These are phyloP conservation scores for Pseudopipra pipra DNA, from an alignment of 2,113 vertebrate genomes.

Conservation along the genomic window DNA sequence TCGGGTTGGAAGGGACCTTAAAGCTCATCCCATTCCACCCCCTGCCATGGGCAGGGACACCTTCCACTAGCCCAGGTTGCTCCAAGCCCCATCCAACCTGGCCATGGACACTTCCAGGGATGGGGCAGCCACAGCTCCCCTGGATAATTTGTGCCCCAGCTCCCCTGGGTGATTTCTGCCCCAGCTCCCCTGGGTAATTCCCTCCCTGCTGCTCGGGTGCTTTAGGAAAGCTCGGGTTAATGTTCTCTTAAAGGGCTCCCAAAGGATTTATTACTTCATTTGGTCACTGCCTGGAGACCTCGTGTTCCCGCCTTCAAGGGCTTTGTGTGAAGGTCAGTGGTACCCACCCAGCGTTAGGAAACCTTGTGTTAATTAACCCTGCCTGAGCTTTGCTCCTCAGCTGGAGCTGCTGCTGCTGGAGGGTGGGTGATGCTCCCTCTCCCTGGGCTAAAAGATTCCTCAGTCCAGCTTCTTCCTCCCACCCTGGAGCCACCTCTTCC, in stretches of 20 bases:
- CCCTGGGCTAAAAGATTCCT: neutral
- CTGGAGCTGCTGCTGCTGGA: neutral
- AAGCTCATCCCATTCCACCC: neutral
- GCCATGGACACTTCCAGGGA: neutral
- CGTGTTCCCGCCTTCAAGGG: neutral
- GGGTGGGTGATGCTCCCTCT: neutral
- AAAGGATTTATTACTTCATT: neutral
- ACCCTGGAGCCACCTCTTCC: neutral
- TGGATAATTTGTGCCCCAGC: too few species aligned
- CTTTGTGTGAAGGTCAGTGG: neutral
- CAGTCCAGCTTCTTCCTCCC: neutral
- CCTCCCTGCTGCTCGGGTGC: neutral
- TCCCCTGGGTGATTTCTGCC: neutral
- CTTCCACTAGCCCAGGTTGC: accelerated
- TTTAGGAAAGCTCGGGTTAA: neutral
- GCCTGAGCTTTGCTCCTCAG: neutral
- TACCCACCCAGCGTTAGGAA: neutral
- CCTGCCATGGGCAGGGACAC: neutral
- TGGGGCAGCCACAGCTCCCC: neutral
- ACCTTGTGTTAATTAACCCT: neutral
- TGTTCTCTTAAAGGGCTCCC: neutral
- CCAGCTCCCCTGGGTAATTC: neutral
- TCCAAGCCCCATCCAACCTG: neutral
- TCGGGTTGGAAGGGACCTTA: too few species aligned
- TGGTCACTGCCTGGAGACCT: neutral